phyloP scores from a whole-genome alignment of 2,113 vertebrate genomes.

The Corythaixoides concolor region DNA sequence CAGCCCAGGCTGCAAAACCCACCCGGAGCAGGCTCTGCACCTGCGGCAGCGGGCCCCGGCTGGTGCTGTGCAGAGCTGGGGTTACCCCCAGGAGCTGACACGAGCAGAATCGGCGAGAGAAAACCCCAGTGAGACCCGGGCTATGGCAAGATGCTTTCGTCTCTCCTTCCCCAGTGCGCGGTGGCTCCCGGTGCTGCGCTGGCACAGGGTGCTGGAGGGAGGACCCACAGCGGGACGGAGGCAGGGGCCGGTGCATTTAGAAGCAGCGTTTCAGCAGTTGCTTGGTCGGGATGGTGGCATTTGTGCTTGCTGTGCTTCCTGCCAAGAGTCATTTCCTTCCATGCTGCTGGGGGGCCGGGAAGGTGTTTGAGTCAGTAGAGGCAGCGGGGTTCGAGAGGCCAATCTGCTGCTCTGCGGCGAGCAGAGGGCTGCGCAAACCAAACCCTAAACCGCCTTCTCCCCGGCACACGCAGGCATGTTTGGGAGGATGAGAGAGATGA shows the following conservation, averaged over 20 bases:
- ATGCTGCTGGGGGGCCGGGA: not conserved
- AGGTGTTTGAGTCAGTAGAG: not conserved
- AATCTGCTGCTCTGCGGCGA: not conserved
- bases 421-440: not conserved
- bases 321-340: not conserved
- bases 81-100: not conserved
- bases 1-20: not conserved
- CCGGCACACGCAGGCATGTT: not conserved
- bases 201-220: not conserved
- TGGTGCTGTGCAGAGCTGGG: not conserved
- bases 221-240: not conserved
- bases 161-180: not conserved
- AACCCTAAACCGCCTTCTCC: not conserved
- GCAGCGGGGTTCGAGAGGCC: not conserved
- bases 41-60: not conserved
- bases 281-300: not conserved
- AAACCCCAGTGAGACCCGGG: not conserved
- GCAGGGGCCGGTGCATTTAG: no score
- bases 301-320: not conserved
- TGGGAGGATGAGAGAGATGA: not conserved
- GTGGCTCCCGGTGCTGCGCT: accelerated
- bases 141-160: not conserved
- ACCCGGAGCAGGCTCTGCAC: not conserved
- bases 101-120: not conserved
- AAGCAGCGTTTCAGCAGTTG: accelerated